Evolutionary conservation across 2,113 vertebrate genomes (phyloP), one percentile per base, ranked within the genome.

Genomic region (Symphodus melops): DNA sequence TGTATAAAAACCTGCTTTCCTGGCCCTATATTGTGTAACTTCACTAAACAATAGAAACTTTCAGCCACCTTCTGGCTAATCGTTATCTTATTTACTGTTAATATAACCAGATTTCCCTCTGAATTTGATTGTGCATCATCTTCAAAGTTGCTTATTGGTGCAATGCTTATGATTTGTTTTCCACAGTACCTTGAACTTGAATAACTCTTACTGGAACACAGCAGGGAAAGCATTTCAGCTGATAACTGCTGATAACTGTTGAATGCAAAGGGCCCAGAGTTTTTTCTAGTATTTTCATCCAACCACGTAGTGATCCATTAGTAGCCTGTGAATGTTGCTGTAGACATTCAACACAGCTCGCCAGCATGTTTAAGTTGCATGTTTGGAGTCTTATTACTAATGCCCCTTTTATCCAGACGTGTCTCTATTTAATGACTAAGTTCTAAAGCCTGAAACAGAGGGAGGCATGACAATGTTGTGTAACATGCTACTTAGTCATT

Each of bases 401-500:
- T 13, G 41, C 41, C 28, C 41, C 16, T 13, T 63, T 42, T 46
- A 60, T 51, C 55, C 13, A 19, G 1, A 4, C 16, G 12, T 44
- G 42, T n/a, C 49, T 17, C 17, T 48, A 4, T 19, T 1, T 48
- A 5, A 51, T 42, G n/a, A 20, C 36, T 67, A 37, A 66, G 33
- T 61, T 67, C 13, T 44, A 1, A 57, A 42, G 49, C 33, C 44
- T 63, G 1, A 21, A 69, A 12, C 20, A 44, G 52, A 33, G 21
- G 52, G 71, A 36, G 57, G 48, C 57, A 65, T 53, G 28, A 37
- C 14, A 6, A 20, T 16, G 71, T 86, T 90, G 80, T 86, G 82
- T 62, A 89, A 86, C 69, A 68, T 69, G 39, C 70, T 64, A 75
- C 75, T 79, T 78, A 88, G 70, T 86, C 79, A 81, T 68, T 81